Percentiles rank a stretch among this genome's conserved stretches.
phyloP scores from a whole-genome alignment of 2,113 vertebrate genomes.

The Nibea coibor region DNA sequence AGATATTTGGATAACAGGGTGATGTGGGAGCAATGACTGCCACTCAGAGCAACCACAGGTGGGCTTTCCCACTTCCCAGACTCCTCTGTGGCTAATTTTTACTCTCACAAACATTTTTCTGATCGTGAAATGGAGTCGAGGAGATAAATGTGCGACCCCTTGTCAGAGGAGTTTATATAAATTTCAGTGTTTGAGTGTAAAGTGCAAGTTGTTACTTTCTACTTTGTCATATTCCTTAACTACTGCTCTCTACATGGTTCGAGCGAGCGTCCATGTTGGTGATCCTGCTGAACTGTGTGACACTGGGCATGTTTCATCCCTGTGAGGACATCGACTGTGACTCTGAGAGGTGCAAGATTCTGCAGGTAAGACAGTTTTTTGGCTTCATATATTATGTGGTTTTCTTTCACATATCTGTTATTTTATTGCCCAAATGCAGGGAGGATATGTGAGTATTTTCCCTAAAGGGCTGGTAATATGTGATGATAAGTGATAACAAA shows the following conservation, averaged over 20 bases:
- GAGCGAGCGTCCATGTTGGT: constrained; percentile 98
- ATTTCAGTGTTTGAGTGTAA: background rate
- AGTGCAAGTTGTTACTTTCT: background rate
- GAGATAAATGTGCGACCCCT: constrained; percentile 25
- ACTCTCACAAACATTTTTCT: background rate
- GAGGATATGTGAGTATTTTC: background rate
- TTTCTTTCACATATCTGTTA: no score
- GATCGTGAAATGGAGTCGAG: background rate
- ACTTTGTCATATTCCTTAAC: constrained; percentile 87
- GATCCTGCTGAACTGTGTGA: constrained; percentile 99
- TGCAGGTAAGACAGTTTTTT: constrained; percentile 87
- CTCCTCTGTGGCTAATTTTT: constrained; percentile 22
- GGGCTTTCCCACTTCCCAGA: background rate
- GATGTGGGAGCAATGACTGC: constrained; percentile 20
- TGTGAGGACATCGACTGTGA: constrained; percentile 95
- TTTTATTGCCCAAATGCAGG: background rate
- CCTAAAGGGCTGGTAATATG: background rate
- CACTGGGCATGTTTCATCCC: constrained; percentile 98
- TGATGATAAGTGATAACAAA: background rate
- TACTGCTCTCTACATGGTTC: constrained; percentile 88
- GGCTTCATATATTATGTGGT: background rate
- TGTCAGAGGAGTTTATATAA: constrained; percentile 6
- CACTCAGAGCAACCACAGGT: constrained; percentile 28
- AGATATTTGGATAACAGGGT: constrained; percentile 31
- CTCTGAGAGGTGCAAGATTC: constrained; percentile 94